Base-by-base conservation (phyloP, 2,797 vertebrate species). In the Sebastes iracundus region DNA sequence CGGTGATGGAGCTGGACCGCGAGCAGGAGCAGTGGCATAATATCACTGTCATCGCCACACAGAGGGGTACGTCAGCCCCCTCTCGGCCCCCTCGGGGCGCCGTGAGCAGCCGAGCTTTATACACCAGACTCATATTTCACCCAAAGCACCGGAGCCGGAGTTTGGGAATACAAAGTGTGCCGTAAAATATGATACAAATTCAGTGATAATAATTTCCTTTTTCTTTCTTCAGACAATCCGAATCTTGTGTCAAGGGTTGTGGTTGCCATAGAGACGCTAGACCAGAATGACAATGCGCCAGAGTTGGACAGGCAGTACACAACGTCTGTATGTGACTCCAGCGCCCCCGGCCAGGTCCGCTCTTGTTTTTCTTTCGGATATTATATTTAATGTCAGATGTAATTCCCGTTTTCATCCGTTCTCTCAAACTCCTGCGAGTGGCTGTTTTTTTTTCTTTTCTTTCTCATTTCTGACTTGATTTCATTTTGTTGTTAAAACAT, bases 261-360 rank as follows among this genome's bases (percentile, higher is more conserved):
- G 85, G 97, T 98, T 90, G 92, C 96, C 87, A 94, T 98, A 95
- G 97, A 97, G 91, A 97, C 96, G 13, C 93, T 98, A 80, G 97
- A 98, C 87, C 94, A 97, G 90, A 98, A 98, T 76, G 97, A 98
- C 95, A 98, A 98, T 20, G 94, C 97, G 3, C 97, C 97, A 0
- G 96, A 97, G 87, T 85, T 98, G 94, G 96, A 97, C 61, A 94
- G 96, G 52, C 92, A 95, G 80, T 97, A 97, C 46, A 90, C 94
- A 65, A 96, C 97, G 4, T 97, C 97, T 18, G 95, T 98, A 59
- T 98, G 97, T 81, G 97, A 98, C 90, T 97, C 96, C 69, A 95
- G 95, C 49, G 79, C 92, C 65, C 94, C 96, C 0, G 97, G 97
- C 84, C 97, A 98, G 95, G 97, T 98, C 86, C 68, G 95, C 76